phyloP scores from a whole-genome alignment of 30 jellyfish, hydroid and myxozoan genomes.

The Mastigias papua region DNA sequence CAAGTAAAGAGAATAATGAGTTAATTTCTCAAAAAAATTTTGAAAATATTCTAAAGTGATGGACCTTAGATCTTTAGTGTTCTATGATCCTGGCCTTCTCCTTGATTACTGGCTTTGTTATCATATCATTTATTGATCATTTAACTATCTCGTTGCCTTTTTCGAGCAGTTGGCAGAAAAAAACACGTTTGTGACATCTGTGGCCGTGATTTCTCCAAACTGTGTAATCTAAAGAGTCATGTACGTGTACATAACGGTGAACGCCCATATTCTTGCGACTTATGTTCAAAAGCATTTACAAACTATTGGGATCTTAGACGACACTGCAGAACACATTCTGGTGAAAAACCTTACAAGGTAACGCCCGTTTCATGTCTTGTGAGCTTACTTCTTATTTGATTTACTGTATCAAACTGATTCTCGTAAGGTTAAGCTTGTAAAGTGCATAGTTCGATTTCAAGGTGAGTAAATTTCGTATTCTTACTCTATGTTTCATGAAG shows the following conservation, averaged over 20 bases:
- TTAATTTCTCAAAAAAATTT: too few relatives aligned
- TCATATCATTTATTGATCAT: neutral
- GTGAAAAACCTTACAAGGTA: conserved; percentile 87
- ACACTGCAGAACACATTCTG: conserved; percentile 82
- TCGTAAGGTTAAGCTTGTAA: too few relatives aligned
- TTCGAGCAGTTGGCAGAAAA: conserved; percentile 12
- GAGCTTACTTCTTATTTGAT: neutral
- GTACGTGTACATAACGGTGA: conserved; percentile 79
- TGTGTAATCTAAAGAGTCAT: conserved; percentile 70
- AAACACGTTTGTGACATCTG: conserved; percentile 75
- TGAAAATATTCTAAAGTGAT: too few relatives aligned
- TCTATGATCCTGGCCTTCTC: neutral
- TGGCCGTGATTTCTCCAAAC: conserved; percentile 67
- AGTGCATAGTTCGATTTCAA: too few relatives aligned
- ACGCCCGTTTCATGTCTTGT: neutral
- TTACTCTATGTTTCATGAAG: too few relatives aligned
- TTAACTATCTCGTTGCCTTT: neutral
- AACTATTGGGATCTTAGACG: conserved; percentile 61
- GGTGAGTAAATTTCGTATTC: too few relatives aligned
- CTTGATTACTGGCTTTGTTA: neutral
- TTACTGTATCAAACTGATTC: too few relatives aligned
- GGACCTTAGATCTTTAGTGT: too few relatives aligned
- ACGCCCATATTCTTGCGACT: conserved; percentile 75
- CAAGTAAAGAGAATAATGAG: too few relatives aligned
- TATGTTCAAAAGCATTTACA: conserved; percentile 72